Percentiles rank a stretch among this genome's conserved stretches.
phyloP scores from a whole-genome alignment of 2,888 invertebrate genomes.

The Caenorhabditis afra region DNA sequence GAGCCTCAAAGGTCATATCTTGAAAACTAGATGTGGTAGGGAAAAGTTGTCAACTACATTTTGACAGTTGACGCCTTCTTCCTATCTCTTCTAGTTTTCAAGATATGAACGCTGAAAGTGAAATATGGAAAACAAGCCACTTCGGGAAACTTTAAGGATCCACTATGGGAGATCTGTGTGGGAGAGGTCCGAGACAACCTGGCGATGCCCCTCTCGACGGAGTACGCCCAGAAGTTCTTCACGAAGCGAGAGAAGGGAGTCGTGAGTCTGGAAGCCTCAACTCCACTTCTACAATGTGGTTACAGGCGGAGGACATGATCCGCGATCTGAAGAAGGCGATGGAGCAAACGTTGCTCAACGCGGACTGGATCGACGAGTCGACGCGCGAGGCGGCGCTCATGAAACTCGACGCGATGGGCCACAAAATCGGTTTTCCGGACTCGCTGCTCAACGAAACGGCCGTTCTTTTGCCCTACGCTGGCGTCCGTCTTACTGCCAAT shows the following conservation, averaged over 20 bases:
- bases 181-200: constrained; percentile 71
- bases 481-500: constrained; percentile 70
- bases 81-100: no score
- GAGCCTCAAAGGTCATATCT: no score
- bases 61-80: no score
- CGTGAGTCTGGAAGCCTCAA: constrained; percentile 31
- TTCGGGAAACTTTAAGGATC: constrained; percentile 31
- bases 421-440: constrained; percentile 73
- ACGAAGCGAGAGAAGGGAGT: constrained; percentile 52
- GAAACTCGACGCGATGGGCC: constrained; percentile 73
- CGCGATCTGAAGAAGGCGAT: constrained; percentile 69
- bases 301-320: constrained; percentile 71
- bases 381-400: constrained; percentile 71
- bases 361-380: constrained; percentile 77
- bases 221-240: constrained; percentile 70
- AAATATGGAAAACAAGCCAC: no score
- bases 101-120: no score
- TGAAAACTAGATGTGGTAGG: no score
- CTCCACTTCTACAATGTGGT: no score
- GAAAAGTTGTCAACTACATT: no score
- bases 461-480: constrained; percentile 68
- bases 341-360: constrained; percentile 70
- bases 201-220: constrained; percentile 71
- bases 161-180: constrained; percentile 73
- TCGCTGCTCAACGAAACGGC: constrained; percentile 70